Base-by-base conservation (phyloP, 2,797 vertebrate species). In the Acridotheres tristis region DNA sequence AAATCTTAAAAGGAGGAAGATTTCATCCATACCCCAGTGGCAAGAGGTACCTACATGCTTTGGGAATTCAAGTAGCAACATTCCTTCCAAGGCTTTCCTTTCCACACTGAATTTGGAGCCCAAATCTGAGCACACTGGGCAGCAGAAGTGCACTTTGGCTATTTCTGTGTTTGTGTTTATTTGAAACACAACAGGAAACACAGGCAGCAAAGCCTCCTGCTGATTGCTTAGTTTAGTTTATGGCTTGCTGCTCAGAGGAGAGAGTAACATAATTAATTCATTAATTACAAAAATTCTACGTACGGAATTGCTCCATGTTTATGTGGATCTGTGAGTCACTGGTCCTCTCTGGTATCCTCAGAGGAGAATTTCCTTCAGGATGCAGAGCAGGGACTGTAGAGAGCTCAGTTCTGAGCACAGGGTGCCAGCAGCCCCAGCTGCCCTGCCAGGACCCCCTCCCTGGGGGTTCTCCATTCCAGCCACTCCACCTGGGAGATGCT, bases 261-360 rank as follows among this genome's bases (percentile, higher is more conserved):
- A 88, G 69, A 7, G 32, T 32, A 78, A 89, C 81, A 45, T 90
- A 14, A 89, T 94, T 89, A 93, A 93, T 86, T 88, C 77, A 85
- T 93, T 86, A 94, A 76, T 80, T 69, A 63, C 51, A 62, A 84
- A 32, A 32, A 0, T 79, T 90, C 79, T 34, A 43, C 55, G 47
- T 89, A 55, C 26, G 4, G 53, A 88, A 59, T 34, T 40, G 34
- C 26, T 86, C 85, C 36, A 19, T 76, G 11, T 15, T 51, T 57
- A 1, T 7, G 50, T 11, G 51, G 36, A 50, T 26, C 14, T 5
- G 25, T n/a, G 86, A 90, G 51, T 85, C 71, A n/a, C 62, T 15
- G 12, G 8, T 21, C 30, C 36, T 51, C 55, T 19, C 20, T 32
- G 42, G 18, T 34, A 45, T 9, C 67, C 45, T 30, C 13, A 27